These are phyloP conservation scores for Macropis europaea DNA, from an alignment of 2,888 invertebrate genomes.

Conservation along the genomic window DNA sequence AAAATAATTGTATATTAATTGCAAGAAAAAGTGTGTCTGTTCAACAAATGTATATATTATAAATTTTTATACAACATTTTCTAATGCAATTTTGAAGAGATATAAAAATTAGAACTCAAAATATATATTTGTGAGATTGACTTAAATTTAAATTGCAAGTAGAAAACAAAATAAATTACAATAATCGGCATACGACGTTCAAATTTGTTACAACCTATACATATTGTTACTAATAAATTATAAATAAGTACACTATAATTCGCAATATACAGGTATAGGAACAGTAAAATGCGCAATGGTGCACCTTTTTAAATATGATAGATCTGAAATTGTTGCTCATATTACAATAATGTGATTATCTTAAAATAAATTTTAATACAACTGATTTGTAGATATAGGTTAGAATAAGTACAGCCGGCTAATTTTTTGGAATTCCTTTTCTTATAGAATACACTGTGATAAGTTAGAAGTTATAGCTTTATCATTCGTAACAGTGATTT, in stretches of 20 bases:
- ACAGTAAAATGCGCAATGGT: background rate
- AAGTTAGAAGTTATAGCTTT: background rate
- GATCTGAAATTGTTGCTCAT: slow-evolving; percentile 49
- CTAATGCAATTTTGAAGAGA: background rate
- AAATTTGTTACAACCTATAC: slow-evolving; percentile 2
- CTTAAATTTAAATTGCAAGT: background rate
- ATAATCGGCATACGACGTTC: background rate
- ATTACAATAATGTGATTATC: slow-evolving; percentile 6
- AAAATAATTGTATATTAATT: slow-evolving; percentile 20
- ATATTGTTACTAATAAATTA: background rate
- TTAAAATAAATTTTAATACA: background rate
- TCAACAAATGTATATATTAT: background rate
- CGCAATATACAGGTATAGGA: no score
- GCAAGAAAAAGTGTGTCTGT: background rate
- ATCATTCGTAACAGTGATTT: background rate
- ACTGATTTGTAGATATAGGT: background rate
- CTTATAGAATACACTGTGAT: background rate
- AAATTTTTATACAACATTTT: background rate
- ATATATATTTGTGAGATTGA: no score
- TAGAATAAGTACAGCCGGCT: background rate
- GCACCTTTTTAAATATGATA: slow-evolving; percentile 49
- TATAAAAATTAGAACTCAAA: background rate
- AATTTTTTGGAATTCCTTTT: background rate
- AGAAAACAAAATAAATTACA: background rate
- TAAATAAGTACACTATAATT: background rate